Evolutionary conservation across 2,113 vertebrate species (phyloP), one percentile per base, ranked within the genome.

Genomic region (Ceyx margarethae): DNA sequence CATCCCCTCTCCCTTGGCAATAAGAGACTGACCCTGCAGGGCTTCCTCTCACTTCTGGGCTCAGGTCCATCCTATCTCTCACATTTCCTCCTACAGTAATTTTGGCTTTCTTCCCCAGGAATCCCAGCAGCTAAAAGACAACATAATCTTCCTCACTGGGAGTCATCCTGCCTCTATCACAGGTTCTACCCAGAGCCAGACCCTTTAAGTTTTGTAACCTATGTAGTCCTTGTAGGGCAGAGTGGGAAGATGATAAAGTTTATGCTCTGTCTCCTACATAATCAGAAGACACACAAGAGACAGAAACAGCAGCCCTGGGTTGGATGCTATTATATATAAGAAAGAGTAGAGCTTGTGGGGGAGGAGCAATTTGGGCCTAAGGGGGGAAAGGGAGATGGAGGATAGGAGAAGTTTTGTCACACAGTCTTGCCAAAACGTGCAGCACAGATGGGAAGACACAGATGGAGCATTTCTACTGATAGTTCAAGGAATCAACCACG

Each of bases 401-500:
- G n/a, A 69, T 85, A 93, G 53, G 57, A 87, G 46, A 90, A 83
- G 28, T 91, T 94, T 93, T 91, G 72, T 66, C 67, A 46, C 76
- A 26, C 25, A 73, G 48, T 91, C 86, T 92, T 95, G 85, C 76
- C 76, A 74, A 95, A 88, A 94, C 42, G 28, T 89, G 61, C 12
- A 0, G 77, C 79, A 8, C 75, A 96, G 92, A 89, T 92, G 93
- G 72, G 78, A 86, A 81, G 74, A 43, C 71, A 57, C 87, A 96
- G 85, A 92, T 93, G 78, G 94, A 75, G 57, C 31, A 29, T 81
- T 95, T 91, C 76, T 54, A 89, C 69, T 85, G 57, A 68, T 90
- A 96, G 93, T 95, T 95, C 83, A 96, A 96, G 92, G 94, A 96
- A 96, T 89, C 81, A 91, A 95, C 95, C 57, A 80, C 12, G 16